phyloP scores from a whole-genome alignment of 1,140 invertebrate species.

The Heliconius nattereri region DNA sequence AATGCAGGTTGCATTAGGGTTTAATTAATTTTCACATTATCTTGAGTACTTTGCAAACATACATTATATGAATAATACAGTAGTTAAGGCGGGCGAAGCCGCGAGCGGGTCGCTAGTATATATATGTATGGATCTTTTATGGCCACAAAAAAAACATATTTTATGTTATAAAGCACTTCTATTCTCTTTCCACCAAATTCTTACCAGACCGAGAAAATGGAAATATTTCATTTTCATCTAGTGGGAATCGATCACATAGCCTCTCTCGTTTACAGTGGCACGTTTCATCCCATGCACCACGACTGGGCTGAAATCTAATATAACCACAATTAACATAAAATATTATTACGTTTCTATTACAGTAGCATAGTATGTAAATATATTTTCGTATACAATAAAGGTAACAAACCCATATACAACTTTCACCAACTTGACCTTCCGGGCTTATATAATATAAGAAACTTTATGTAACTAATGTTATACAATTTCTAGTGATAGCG shows the following conservation, averaged over 20 bases:
- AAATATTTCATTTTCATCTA: not conserved
- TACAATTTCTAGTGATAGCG: slow-evolving; percentile 6
- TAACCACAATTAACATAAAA: not conserved
- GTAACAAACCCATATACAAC: not conserved
- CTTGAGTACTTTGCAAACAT: too few relatives aligned
- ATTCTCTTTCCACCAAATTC: too few relatives aligned
- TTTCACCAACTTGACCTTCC: slow-evolving; percentile 31
- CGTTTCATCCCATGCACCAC: not conserved
- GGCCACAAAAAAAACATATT: too few relatives aligned
- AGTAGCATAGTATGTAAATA: not conserved
- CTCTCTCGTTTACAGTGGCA: not conserved
- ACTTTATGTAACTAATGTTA: not conserved
- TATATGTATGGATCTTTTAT: too few relatives aligned
- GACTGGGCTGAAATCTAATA: not conserved
- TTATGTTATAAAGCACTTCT: too few relatives aligned
- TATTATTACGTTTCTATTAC: not conserved
- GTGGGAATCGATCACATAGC: not conserved
- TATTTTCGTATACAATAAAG: not conserved
- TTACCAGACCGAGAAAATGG: not conserved
- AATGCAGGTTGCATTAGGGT: too few relatives aligned
- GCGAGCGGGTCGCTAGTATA: too few relatives aligned
- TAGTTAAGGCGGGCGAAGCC: too few relatives aligned
- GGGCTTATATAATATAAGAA: slow-evolving; percentile 17
- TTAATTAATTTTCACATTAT: too few relatives aligned
- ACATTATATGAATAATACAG: too few relatives aligned